Conservation (phyloP, 2,797 vertebrate species). For the Sternotherus odoratus region DNA sequence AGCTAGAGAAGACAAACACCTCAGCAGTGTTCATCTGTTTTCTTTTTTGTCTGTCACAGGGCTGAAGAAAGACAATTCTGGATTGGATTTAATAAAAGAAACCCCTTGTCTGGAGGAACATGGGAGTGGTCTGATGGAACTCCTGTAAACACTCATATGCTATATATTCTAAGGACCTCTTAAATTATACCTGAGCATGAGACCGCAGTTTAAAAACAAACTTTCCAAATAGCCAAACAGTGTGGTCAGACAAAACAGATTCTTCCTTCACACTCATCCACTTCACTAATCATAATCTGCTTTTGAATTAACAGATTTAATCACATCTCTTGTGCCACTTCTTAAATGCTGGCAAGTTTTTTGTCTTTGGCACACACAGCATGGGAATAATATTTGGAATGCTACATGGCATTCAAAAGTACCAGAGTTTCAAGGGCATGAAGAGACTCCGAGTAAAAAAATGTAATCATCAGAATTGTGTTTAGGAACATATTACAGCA, state of each 20-base stretch:
- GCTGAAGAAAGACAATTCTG: slow-evolving; percentile 93
- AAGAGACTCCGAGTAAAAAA: background rate
- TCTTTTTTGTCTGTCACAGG: slow-evolving; percentile 64
- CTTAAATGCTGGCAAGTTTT: background rate
- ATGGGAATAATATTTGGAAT: background rate
- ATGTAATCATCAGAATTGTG: background rate
- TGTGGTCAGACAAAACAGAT: background rate
- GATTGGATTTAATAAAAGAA: slow-evolving; percentile 96
- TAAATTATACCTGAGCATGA: background rate
- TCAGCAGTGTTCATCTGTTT: background rate
- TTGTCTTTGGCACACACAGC: background rate
- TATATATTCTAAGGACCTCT: background rate
- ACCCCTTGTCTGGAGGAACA: slow-evolving; percentile 81
- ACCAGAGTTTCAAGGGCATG: background rate
- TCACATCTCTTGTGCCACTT: background rate
- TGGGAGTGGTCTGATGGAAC: slow-evolving; percentile 95
- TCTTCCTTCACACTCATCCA: background rate
- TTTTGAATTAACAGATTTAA: background rate
- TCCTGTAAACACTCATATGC: slow-evolving; percentile 83
- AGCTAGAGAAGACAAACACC: background rate
- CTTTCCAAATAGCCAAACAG: background rate
- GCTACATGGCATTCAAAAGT: background rate
- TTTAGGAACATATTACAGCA: background rate
- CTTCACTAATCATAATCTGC: background rate
- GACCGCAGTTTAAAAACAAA: background rate